Evolutionary conservation across 2,888 invertebrate genomes (phyloP).

Genomic region (Auanema freiburgensis): DNA sequence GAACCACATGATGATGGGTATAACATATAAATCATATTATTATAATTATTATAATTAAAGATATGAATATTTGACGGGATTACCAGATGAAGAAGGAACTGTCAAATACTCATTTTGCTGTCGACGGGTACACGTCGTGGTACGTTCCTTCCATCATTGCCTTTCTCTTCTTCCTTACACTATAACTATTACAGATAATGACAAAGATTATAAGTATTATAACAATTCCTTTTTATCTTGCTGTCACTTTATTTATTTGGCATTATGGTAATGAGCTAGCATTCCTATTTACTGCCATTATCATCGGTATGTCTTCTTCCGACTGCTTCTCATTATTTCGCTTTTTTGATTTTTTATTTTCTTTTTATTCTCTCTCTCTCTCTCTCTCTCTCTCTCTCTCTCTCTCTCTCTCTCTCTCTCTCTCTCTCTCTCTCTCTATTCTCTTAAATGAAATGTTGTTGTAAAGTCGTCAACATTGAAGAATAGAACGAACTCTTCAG

Average conservation of each 20-base stretch:
- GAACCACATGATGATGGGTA: constrained; percentile 2
- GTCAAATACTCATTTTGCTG: constrained; percentile 23
- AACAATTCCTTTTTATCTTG: constrained; percentile 43
- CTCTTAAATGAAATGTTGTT: too few relatives aligned
- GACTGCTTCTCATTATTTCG: too few relatives aligned
- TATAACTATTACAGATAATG: constrained; percentile 39
- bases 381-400: too few relatives aligned
- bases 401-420: too few relatives aligned
- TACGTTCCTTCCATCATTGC: constrained; percentile 13
- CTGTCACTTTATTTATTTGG: constrained; percentile 40
- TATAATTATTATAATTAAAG: too few relatives aligned
- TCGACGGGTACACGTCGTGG: constrained; percentile 36
- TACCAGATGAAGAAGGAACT: too few relatives aligned
- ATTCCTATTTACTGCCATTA: constrained; percentile 49
- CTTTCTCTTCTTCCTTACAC: background rate
- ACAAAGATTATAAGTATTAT: constrained; percentile 47
- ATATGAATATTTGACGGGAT: too few relatives aligned
- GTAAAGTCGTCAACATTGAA: too few relatives aligned
- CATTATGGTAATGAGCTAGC: constrained; percentile 48
- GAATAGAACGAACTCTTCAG: too few relatives aligned
- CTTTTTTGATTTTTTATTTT: background rate
- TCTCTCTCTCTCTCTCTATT: too few relatives aligned
- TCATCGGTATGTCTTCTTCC: constrained; percentile 26
- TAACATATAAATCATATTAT: too few relatives aligned
- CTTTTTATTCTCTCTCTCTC: background rate